A percentile compares a stretch with the other conserved stretches of the same genome.
These are phyloP conservation scores for Macroglossus sobrinus DNA, from an alignment of 2,113 vertebrate species.

Conservation along the genomic window DNA sequence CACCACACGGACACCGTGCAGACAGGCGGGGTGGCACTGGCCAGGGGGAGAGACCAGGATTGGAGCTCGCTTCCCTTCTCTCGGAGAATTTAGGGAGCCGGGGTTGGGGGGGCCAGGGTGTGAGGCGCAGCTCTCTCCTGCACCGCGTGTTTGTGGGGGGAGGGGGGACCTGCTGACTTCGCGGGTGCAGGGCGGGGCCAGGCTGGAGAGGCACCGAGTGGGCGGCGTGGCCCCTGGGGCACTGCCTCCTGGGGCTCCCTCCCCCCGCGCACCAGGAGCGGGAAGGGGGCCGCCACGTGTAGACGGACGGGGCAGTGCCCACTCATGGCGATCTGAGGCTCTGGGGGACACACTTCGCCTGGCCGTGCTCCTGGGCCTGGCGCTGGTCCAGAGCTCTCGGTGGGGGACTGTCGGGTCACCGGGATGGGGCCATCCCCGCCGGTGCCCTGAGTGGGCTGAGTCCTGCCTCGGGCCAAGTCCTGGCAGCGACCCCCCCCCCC, in stretches of 20 bases:
- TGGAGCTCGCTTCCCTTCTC: no score
- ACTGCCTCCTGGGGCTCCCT: not conserved
- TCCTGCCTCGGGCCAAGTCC: not conserved
- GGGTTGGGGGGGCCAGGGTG: not conserved
- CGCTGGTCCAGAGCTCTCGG: not conserved
- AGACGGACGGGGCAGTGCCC: not conserved
- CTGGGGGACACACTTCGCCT: not conserved
- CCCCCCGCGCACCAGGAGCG: no score
- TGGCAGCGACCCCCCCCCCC: no score
- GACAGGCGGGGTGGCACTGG: not conserved
- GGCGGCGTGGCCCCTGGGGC: not conserved
- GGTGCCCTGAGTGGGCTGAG: not conserved
- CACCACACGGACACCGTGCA: not conserved
- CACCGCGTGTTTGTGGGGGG: no score
- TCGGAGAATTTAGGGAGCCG: not conserved
- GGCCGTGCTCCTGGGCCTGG: not conserved
- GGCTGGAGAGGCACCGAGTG: not conserved
- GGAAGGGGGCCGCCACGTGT: no score
- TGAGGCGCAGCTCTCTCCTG: not conserved
- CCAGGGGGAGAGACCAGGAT: not conserved
- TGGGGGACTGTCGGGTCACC: not conserved
- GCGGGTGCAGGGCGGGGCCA: no score
- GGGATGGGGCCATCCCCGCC: no score
- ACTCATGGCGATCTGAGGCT: accelerated
- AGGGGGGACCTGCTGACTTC: not conserved